Conservation (phyloP, 2,888 invertebrate genomes). For the Cepaea hortensis region DNA sequence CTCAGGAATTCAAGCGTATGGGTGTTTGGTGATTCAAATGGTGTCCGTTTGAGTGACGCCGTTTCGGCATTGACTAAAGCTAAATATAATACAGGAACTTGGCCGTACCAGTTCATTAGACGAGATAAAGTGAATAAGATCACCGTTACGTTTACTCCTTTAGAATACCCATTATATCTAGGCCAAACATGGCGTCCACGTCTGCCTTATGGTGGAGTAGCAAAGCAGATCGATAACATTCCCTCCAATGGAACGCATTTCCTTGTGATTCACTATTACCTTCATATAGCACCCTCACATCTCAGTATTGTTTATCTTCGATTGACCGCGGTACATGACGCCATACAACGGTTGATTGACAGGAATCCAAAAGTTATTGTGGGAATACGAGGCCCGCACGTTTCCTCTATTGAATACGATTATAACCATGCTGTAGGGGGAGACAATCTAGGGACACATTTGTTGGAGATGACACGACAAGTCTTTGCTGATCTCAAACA, state of each 20-base stretch:
- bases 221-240: conserved; percentile 28
- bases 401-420: not conserved
- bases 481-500: conserved; percentile 17
- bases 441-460: conserved; percentile 18
- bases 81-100: not conserved
- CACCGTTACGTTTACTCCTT: conserved; percentile 10
- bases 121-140: not conserved
- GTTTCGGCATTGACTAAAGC: not conserved
- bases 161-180: conserved; percentile 26
- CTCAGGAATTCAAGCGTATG: conserved; percentile 23
- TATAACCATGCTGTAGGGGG: conserved; percentile 39
- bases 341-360: conserved; percentile 3
- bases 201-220: conserved; percentile 17
- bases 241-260: conserved; percentile 25
- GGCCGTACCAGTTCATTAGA: not conserved
- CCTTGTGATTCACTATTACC: conserved; percentile 31
- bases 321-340: not conserved
- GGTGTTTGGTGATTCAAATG: conserved; percentile 45
- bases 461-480: conserved; percentile 11
- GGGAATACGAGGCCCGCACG: conserved; percentile 39
- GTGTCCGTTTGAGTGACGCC: not conserved
- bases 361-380: conserved; percentile 32
- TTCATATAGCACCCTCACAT: conserved; percentile 21
- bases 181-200: not conserved
- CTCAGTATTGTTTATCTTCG: conserved; percentile 9